Base-by-base conservation (phyloP, 2,888 invertebrate species). In the Melinaea marsaeus region DNA sequence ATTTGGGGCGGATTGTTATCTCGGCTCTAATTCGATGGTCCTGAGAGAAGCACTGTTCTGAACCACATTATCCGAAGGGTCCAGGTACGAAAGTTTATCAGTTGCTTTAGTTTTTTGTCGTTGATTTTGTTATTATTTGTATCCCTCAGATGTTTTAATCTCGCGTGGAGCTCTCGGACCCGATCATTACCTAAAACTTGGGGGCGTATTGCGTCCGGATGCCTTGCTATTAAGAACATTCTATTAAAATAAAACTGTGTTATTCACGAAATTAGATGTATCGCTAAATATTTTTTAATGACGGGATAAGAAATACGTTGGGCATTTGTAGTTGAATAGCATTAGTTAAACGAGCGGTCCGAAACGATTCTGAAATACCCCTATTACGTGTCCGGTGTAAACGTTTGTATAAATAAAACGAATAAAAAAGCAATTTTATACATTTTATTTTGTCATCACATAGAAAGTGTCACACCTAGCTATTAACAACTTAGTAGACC, bases 241-340 rank as follows among this genome's bases (percentile, higher is more conserved):
- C 86, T 90, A 88, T 86, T 86, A 87, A 88, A 90, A 88, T 86
- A 83, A 79, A 83, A 79, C 81, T 75, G 83, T 85, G 86, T 88
- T 84, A 87, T 90, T 89, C 87, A 85, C 78, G 72, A 88, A 90
- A 90, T 90, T 88, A 85, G 88, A 81, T 83, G 81, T 80, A 86
- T 87, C 86, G 90, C 89, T 90, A 90, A 90, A 90, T 90, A 90
- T 90, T 90, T 90, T 90, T 83, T 90, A 90, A 90, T 90, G 84
- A 85, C 75, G 80, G 81, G 67, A 69, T 63, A 62, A 55, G 61
- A 61, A 65, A 64, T 66, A 65, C 63, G 58, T 70, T 63, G 63
- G 55, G 63, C 61, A 61, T 51, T 48, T 47, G 63, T 62, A 57
- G 55, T 63, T 48, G 59, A 60, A 58, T 66, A 60, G 34, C 60